A percentile compares a stretch with the other conserved stretches of the same genome.
Conservation (phyloP, 1,140 invertebrate species). For the Listronotus bonariensis region DNA sequence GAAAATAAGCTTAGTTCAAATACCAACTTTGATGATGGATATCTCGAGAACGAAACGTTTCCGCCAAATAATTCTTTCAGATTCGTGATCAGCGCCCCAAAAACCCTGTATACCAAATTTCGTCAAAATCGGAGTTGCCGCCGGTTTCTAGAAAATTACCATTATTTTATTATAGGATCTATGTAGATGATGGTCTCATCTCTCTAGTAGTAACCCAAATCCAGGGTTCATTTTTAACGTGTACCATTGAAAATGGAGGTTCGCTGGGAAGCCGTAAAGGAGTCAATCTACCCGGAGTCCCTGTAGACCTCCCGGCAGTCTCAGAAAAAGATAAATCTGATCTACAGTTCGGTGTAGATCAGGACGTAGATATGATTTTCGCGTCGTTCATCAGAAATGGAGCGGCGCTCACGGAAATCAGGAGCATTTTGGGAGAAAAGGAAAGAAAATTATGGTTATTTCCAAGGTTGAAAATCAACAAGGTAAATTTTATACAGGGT, state of each 20-base stretch:
- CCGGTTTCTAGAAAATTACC: too few species aligned
- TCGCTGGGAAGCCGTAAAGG: slow-evolving; percentile 93
- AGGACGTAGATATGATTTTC: slow-evolving; percentile 98
- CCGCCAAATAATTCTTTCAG: too few species aligned
- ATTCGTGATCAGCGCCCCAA: too few species aligned
- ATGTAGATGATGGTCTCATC: slow-evolving; percentile 97
- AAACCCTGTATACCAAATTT: too few species aligned
- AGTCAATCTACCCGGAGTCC: slow-evolving; percentile 63
- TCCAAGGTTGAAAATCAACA: slow-evolving; percentile 98
- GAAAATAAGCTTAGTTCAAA: too few species aligned
- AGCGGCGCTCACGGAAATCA: slow-evolving; percentile 85
- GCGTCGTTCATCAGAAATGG: slow-evolving; percentile 98
- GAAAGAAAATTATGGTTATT: slow-evolving; percentile 93
- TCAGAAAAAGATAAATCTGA: slow-evolving; percentile 98
- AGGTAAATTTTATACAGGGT: slow-evolving; percentile 58
- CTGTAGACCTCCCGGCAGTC: slow-evolving; percentile 96
- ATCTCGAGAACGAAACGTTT: too few species aligned
- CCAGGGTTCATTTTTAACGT: slow-evolving; percentile 63
- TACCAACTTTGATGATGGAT: too few species aligned
- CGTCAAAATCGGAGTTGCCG: too few species aligned
- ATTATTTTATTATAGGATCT: slow-evolving; percentile 68
- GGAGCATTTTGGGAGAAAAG: slow-evolving; percentile 87
- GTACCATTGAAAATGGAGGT: slow-evolving; percentile 96
- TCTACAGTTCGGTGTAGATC: slow-evolving; percentile 90
- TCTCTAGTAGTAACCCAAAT: slow-evolving; percentile 84